Conservation (phyloP, 2,888 invertebrate genomes). For the Mythimna pallens region DNA sequence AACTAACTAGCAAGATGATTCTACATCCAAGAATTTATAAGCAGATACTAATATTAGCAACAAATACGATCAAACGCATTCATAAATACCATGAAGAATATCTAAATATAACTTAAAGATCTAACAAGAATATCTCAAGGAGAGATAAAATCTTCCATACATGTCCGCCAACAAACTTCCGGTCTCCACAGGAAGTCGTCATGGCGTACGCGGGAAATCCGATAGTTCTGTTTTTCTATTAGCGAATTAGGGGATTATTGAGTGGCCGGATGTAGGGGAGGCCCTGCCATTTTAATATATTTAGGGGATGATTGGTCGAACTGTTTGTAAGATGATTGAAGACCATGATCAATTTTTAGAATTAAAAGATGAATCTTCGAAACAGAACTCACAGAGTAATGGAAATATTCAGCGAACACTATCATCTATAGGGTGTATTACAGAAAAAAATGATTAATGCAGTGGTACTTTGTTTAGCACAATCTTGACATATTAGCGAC, state of each 20-base stretch:
- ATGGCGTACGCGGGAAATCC: slow-evolving; percentile 81
- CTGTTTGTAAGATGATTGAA: slow-evolving; percentile 56
- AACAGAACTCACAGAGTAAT: neutral
- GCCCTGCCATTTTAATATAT: slow-evolving; percentile 77
- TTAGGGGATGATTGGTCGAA: slow-evolving; percentile 61
- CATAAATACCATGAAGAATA: slow-evolving; percentile 2
- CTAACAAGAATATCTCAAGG: slow-evolving; percentile 57
- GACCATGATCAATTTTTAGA: slow-evolving; percentile 7
- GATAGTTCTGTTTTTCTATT: slow-evolving; percentile 87
- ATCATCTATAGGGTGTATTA: neutral
- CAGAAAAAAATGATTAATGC: neutral
- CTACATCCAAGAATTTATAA: neutral
- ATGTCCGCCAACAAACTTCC: slow-evolving; percentile 76
- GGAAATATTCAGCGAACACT: neutral
- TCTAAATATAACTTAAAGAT: slow-evolving; percentile 24
- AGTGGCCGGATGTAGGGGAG: slow-evolving; percentile 71
- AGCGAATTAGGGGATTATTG: slow-evolving; percentile 86
- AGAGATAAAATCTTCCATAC: slow-evolving; percentile 62
- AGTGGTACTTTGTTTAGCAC: neutral
- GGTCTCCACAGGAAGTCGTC: slow-evolving; percentile 82
- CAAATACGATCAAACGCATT: neutral
- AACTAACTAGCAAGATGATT: neutral
- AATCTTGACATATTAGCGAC: neutral
- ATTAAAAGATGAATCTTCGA: neutral
- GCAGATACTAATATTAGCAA: slow-evolving; percentile 18